phyloP scores from a whole-genome alignment of 2,888 invertebrate genomes.

The Drosophila engyochracea region DNA sequence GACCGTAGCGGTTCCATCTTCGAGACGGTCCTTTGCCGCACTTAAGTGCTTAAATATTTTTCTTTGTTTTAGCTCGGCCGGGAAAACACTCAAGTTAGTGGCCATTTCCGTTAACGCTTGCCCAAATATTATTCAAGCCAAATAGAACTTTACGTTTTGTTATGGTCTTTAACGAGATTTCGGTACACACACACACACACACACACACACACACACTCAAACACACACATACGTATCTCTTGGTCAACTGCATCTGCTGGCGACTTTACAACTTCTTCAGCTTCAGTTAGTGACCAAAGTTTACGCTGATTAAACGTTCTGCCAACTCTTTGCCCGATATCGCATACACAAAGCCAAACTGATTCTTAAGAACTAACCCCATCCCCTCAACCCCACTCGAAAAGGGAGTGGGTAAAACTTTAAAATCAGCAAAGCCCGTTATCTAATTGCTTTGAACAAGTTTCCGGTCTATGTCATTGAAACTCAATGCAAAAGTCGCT shows the following conservation, averaged over 20 bases:
- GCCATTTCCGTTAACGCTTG: slow-evolving; percentile 79
- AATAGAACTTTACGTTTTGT: slow-evolving; percentile 56
- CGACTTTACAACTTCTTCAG: slow-evolving; percentile 61
- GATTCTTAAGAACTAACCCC: slow-evolving; percentile 10
- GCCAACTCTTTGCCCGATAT: slow-evolving; percentile 47
- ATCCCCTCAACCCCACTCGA: neutral
- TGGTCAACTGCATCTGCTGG: slow-evolving; percentile 56
- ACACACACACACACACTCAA: neutral
- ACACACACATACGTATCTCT: slow-evolving; percentile 20
- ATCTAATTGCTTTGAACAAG: slow-evolving; percentile 80
- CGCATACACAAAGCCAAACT: slow-evolving; percentile 40
- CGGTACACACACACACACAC: neutral
- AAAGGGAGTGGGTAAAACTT: slow-evolving; percentile 54
- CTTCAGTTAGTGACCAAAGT: slow-evolving; percentile 46
- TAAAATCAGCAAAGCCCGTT: slow-evolving; percentile 71
- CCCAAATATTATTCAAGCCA: slow-evolving; percentile 77
- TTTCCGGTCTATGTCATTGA: slow-evolving; percentile 64
- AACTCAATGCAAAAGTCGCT: slow-evolving; percentile 74
- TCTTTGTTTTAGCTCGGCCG: slow-evolving; percentile 66
- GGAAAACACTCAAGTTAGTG: slow-evolving; percentile 74
- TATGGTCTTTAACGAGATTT: slow-evolving; percentile 69
- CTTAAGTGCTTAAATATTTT: slow-evolving; percentile 80
- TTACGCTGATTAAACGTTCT: slow-evolving; percentile 75
- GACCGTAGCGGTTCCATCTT: slow-evolving; percentile 3
- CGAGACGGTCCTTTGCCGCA: slow-evolving; percentile 32